A percentile compares a stretch with the other conserved stretches of the same genome.
Evolutionary conservation across 2,888 invertebrate genomes (phyloP).

Genomic region (Saturnia pavonia): DNA sequence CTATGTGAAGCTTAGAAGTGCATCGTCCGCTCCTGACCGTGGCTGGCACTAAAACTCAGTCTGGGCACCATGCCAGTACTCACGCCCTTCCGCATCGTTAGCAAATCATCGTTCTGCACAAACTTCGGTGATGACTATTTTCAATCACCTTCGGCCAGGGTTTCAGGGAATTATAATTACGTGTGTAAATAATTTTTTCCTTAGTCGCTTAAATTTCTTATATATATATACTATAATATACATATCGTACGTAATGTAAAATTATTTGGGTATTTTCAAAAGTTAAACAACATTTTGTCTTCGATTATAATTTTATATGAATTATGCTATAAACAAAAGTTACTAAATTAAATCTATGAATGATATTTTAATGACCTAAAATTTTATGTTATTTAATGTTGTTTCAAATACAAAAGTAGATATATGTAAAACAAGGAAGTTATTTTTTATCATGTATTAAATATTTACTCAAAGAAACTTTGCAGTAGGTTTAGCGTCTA

Average conservation of each 20-base stretch:
- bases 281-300: not conserved
- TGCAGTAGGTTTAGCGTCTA: too few species aligned
- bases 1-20: slow-evolving; percentile 46
- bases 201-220: not conserved
- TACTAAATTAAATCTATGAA: not conserved
- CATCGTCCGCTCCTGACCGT: slow-evolving; percentile 80
- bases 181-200: not conserved
- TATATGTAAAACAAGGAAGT: too few species aligned
- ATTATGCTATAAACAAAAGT: not conserved
- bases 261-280: not conserved
- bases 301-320: not conserved
- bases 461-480: too few species aligned
- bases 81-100: slow-evolving; percentile 74
- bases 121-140: slow-evolving; percentile 31
- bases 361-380: not conserved
- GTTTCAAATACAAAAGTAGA: too few species aligned
- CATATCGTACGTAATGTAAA: not conserved
- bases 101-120: slow-evolving; percentile 59
- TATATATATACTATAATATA: not conserved
- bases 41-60: slow-evolving; percentile 60
- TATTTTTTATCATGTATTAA: too few species aligned
- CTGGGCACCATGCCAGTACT: slow-evolving; percentile 66
- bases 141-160: not conserved
- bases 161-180: slow-evolving; percentile 3
- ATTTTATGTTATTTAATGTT: not conserved